These are phyloP conservation scores for Ptiloglossa arizonensis DNA, from an alignment of 1,140 invertebrate species.

Conservation along the genomic window DNA sequence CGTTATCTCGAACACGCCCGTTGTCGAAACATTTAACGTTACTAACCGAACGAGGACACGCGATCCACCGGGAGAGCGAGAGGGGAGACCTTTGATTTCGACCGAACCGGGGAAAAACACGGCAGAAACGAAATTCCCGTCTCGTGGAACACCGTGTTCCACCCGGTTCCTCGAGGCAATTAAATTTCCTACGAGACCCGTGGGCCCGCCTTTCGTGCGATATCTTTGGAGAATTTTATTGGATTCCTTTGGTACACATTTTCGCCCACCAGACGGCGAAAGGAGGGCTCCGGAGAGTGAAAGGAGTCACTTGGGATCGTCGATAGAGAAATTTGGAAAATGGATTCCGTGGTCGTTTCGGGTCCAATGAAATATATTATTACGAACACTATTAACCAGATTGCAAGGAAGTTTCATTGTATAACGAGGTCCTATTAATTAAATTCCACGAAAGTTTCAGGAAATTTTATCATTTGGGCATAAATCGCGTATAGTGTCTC, in stretches of 20 bases:
- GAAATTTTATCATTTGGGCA: no score
- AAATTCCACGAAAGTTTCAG: no score
- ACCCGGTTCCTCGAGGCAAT: conserved; percentile 21
- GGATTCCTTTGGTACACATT: neutral
- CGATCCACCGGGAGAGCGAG: neutral
- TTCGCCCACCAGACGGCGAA: no score
- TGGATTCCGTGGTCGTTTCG: no score
- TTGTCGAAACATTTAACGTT: conserved; percentile 51
- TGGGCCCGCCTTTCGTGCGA: neutral
- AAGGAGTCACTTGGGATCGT: no score
- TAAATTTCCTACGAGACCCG: conserved; percentile 16
- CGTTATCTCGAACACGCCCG: conserved; percentile 50
- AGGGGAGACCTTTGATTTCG: conserved; percentile 34
- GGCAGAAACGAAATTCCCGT: conserved; percentile 25
- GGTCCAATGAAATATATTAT: no score
- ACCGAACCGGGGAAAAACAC: conserved; percentile 17
- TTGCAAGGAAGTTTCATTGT: no score
- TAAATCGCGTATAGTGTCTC: no score
- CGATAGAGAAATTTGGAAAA: no score
- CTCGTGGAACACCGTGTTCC: conserved; percentile 38
- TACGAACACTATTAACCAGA: no score
- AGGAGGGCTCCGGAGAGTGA: no score
- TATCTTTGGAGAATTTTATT: neutral
- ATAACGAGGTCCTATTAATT: no score
- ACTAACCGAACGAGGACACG: neutral